Evolutionary conservation across 1,140 invertebrate species (phyloP), one percentile per base, ranked within the genome.

Genomic region (Hyles euphorbiae): DNA sequence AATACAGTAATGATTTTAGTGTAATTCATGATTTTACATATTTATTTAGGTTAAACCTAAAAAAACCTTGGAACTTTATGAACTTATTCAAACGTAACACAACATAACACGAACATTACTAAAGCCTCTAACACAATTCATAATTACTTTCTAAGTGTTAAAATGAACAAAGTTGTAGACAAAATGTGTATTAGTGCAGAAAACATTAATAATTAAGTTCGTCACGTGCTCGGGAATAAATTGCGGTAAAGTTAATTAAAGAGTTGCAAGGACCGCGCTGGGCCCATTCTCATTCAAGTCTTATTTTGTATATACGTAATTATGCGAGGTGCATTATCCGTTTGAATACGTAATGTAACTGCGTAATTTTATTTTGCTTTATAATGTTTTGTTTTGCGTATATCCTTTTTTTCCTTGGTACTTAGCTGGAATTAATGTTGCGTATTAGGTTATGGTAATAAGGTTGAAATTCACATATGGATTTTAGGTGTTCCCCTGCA

Each of bases 211-310:
- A 60, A 67, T 58, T 55, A 60, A 34, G 52, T 58, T 58, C 63
- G 72, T 81, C 78, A 79, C 80, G 77, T 78, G 67, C 72, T 60
- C 43, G 12, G 32, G 73, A 78, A 80, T 82, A 77, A 82, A 78
- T 81, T 80, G 72, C 65, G 69, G 68, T 67, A 61, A 77, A 80
- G 67, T 78, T 80, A 65, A 65, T 65, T 61, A 65, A 51, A 65
- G 56, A 65, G 58, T 65, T 65, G 56, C 54, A 34, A 47, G 54
- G 54, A 32, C n/a, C 33, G 8, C 54, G 6, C 33, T 48, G 36
- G 5, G 45, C n/a, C 5, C 32, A 22, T 56, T 34, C 10, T 56
- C 1, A 47, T 56, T 47, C 53, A 12, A 43, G 36, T 45, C 53
- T 54, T 45, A 45, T 11, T 10, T 44, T 54, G 40, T 54, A 12